Evolutionary conservation across 2,888 invertebrate species (phyloP).

Genomic region (Reticulitermes lucifugus): DNA sequence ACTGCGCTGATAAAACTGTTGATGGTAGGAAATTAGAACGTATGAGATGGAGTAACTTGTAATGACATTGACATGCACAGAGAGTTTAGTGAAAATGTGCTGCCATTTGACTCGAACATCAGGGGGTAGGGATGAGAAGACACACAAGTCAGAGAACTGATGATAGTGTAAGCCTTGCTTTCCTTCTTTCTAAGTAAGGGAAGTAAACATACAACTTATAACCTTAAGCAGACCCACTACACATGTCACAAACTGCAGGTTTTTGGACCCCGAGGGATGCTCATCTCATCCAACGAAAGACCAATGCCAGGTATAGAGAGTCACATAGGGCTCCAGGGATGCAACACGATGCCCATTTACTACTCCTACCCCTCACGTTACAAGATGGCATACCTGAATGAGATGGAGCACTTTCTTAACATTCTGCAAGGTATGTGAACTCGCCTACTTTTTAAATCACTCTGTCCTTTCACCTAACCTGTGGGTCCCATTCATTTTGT

Average conservation of each 20-base stretch:
- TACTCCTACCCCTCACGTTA: slow-evolving; percentile 73
- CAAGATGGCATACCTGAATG: slow-evolving; percentile 66
- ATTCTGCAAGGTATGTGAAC: slow-evolving; percentile 65
- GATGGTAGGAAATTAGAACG: no score
- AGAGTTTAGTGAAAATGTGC: background rate
- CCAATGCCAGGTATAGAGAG: slow-evolving; percentile 66
- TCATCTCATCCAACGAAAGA: slow-evolving; percentile 69
- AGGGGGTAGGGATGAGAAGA: no score
- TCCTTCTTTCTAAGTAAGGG: no score
- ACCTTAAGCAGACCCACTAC: background rate
- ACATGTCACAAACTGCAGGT: slow-evolving; percentile 57
- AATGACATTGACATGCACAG: background rate
- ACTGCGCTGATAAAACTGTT: no score
- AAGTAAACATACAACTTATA: background rate
- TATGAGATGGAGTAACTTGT: no score
- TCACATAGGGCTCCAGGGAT: slow-evolving; percentile 63
- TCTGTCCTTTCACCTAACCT: no score
- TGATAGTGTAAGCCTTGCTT: no score
- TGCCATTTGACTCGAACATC: background rate
- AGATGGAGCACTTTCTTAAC: slow-evolving; percentile 72
- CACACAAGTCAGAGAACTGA: no score
- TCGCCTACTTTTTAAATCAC: no score
- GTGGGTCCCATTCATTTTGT: no score
- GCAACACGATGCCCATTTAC: slow-evolving; percentile 67
- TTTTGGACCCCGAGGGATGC: slow-evolving; percentile 71